Evolutionary conservation across 2,113 vertebrate species (phyloP).

Genomic region (Ceuthmochares aereus): DNA sequence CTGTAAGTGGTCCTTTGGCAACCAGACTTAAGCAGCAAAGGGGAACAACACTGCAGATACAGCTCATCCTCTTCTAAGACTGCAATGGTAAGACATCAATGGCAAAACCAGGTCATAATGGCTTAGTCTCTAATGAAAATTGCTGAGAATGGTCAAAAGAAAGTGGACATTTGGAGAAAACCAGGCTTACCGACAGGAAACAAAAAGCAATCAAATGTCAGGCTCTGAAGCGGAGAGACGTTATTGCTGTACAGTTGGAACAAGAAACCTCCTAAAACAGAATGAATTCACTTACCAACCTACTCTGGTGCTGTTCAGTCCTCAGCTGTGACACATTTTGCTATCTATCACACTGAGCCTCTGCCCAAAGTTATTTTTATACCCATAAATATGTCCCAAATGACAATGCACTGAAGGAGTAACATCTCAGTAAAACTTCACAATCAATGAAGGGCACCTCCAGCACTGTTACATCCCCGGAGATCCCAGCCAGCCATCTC

Average conservation of each 20-base stretch:
- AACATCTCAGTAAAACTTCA: conserved; percentile 28
- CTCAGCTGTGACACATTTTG: background rate
- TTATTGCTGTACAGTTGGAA: background rate
- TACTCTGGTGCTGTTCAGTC: background rate
- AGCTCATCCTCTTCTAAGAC: background rate
- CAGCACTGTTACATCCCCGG: background rate
- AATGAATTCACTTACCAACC: background rate
- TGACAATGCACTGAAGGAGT: background rate
- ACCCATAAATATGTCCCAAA: background rate
- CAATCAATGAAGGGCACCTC: conserved; percentile 1
- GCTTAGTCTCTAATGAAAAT: background rate
- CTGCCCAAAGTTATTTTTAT: background rate
- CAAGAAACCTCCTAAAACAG: background rate
- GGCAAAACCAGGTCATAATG: background rate
- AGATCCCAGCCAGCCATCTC: conserved; percentile 12
- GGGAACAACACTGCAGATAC: background rate
- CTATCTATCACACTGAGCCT: background rate
- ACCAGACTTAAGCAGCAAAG: background rate
- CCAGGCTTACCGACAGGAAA: background rate
- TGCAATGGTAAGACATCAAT: background rate
- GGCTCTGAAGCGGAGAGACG: background rate
- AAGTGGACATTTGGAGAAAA: background rate
- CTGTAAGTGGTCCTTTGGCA: background rate
- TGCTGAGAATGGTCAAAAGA: background rate
- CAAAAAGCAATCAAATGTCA: background rate